Evolutionary conservation across 1,140 invertebrate genomes (phyloP).

Genomic region (Vanessa atalanta): DNA sequence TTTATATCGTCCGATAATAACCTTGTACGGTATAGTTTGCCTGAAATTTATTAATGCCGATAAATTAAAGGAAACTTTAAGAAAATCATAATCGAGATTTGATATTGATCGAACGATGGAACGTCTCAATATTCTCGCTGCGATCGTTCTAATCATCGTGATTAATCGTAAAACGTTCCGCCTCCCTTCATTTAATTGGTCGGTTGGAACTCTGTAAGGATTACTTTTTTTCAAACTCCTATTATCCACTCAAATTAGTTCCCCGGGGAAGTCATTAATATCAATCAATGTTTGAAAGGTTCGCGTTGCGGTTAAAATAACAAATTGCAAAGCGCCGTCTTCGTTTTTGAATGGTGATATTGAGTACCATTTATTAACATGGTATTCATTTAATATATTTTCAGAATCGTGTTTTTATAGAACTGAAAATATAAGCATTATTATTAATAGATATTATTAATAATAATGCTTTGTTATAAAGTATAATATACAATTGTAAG

Average conservation of each 20-base stretch:
- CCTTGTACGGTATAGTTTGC: too few species aligned
- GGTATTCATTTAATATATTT: background rate
- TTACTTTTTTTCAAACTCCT: slow-evolving; percentile 45
- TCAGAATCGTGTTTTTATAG: background rate
- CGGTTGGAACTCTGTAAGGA: slow-evolving; percentile 34
- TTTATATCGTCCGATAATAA: too few species aligned
- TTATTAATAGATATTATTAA: too few species aligned
- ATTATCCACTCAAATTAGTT: slow-evolving; percentile 51
- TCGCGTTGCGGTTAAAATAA: slow-evolving; percentile 44
- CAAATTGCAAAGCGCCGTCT: slow-evolving; percentile 39
- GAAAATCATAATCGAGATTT: slow-evolving; percentile 36
- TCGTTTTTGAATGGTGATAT: slow-evolving; percentile 18
- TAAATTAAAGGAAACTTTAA: slow-evolving; percentile 23
- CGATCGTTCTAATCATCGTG: slow-evolving; percentile 41
- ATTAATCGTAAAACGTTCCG: slow-evolving; percentile 42
- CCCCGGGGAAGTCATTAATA: slow-evolving; percentile 48
- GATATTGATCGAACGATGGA: slow-evolving; percentile 37
- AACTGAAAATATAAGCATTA: too few species aligned
- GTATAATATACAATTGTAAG: too few species aligned
- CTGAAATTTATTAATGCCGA: too few species aligned
- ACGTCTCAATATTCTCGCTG: slow-evolving; percentile 42
- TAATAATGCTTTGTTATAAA: too few species aligned
- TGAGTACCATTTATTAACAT: slow-evolving; percentile 12
- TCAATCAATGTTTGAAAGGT: slow-evolving; percentile 54
- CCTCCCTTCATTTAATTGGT: slow-evolving; percentile 43